These are phyloP conservation scores for Germaria angustata DNA, from an alignment of 2,888 invertebrate species.

Conservation along the genomic window DNA sequence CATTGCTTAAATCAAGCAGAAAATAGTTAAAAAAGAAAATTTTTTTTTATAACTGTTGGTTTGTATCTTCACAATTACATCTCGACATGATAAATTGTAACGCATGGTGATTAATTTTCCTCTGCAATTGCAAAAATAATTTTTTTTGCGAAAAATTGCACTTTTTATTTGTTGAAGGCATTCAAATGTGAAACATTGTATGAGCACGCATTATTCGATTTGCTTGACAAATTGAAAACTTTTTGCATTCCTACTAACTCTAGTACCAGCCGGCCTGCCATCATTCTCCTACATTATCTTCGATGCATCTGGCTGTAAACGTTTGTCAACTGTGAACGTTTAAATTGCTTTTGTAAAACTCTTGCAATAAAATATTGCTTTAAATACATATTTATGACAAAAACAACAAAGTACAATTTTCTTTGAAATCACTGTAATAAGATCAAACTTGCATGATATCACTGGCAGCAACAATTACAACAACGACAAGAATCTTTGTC, in stretches of 20 bases:
- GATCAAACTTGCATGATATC: slow-evolving; percentile 63
- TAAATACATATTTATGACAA: slow-evolving; percentile 30
- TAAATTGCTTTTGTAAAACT: slow-evolving; percentile 58
- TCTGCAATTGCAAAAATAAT: slow-evolving; percentile 1
- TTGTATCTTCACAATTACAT: slow-evolving; percentile 53
- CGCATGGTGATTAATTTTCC: slow-evolving; percentile 50
- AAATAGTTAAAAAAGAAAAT: slow-evolving; percentile 7
- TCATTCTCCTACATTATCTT: slow-evolving; percentile 27
- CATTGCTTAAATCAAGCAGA: slow-evolving; percentile 38
- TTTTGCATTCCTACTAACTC: not conserved
- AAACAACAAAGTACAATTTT: slow-evolving; percentile 27
- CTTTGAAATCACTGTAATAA: slow-evolving; percentile 60
- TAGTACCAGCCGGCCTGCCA: slow-evolving; percentile 27
- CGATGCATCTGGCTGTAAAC: slow-evolving; percentile 3
- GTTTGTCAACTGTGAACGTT: slow-evolving; percentile 41
- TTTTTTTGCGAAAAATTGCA: not conserved
- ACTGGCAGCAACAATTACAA: not conserved
- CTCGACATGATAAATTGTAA: slow-evolving; percentile 62
- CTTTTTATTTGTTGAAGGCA: slow-evolving; percentile 15
- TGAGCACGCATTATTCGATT: slow-evolving; percentile 33
- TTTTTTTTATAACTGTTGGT: not conserved
- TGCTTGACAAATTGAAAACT: not conserved
- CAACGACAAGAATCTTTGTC: not conserved
- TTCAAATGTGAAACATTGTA: slow-evolving; percentile 52
- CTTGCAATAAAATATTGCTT: slow-evolving; percentile 45